Base-by-base conservation (phyloP, 2,113 vertebrate genomes). In the Heliornis fulica region DNA sequence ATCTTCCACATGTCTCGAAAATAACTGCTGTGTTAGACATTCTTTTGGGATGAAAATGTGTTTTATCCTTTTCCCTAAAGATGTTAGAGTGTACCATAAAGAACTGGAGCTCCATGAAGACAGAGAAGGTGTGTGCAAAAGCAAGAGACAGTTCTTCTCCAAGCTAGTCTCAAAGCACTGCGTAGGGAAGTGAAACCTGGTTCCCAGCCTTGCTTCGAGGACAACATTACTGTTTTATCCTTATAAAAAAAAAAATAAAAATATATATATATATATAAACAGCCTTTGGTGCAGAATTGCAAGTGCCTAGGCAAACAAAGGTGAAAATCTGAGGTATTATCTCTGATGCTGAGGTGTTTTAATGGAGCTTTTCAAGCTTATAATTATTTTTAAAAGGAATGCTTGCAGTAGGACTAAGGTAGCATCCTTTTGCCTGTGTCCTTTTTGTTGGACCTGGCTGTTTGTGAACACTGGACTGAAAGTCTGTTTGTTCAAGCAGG, bases 211-310 rank as follows among this genome's bases (percentile, higher is more conserved):
- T 64, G 20, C 48, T 77, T 88, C 1, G 7, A 76, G 83, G 79
- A 70, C 43, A 76, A 8, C 2, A 2, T 22, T 54, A 18, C 61
- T 68, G 5, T 50, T 91, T 71, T 63, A 71, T 21, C 25, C 63
- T 19, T 29, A 15, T 36, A 13, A 48, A 66, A 84, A 81, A n/a
- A n/a, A n/a, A n/a, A n/a, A n/a, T n/a, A n/a, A n/a, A n/a, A n/a
- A n/a, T n/a, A n/a, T n/a, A n/a, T n/a, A n/a, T n/a, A 70, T 4
- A 50, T 3, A 50, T 0, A 64, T 6, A 40, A 48, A 16, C 18
- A 76, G 22, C 9, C 21, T 48, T 71, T 72, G 34, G 15, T 76
- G 36, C 25, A 75, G 57, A 87, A 63, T 11, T 86, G 28, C 0
- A 5, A 66, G 19, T 34, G 11, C 14, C 16, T 59, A 50, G 36